phyloP scores from a whole-genome alignment of 2,888 invertebrate species.

The Poecilobothrus nobilitatus region DNA sequence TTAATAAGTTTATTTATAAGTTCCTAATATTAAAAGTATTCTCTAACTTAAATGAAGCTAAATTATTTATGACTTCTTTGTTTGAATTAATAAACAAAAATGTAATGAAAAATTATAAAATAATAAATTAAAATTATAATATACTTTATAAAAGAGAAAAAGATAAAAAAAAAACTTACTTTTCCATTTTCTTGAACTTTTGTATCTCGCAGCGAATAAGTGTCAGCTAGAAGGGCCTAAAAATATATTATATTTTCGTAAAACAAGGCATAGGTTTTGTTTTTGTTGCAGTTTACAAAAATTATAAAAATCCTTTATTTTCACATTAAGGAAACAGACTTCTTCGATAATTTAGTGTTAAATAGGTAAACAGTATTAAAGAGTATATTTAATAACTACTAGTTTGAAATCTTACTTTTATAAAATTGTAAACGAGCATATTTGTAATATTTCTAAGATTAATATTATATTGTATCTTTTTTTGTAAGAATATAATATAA shows the following conservation, averaged over 20 bases:
- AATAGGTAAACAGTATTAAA: no score
- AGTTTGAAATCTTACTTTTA: no score
- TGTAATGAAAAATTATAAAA: constrained; percentile 21
- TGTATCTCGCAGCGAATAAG: constrained; percentile 50
- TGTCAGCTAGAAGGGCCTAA: constrained; percentile 56
- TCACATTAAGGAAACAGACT: no score
- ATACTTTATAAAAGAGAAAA: background rate
- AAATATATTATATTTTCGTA: constrained; percentile 29
- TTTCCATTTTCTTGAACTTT: constrained; percentile 81
- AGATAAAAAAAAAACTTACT: constrained; percentile 46
- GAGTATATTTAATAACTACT: no score
- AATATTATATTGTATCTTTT: no score
- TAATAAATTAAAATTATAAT: constrained; percentile 14
- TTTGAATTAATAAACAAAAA: constrained; percentile 17
- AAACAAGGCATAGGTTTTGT: background rate
- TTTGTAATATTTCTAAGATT: no score
- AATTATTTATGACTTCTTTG: background rate
- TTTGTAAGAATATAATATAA: no score
- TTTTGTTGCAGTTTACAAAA: background rate
- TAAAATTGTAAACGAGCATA: no score
- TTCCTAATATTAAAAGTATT: background rate
- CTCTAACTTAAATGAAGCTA: background rate
- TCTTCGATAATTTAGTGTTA: no score
- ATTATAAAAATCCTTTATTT: no score
- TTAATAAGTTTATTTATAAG: background rate